Conservation (phyloP, 2,113 vertebrate species). For the Poicephalus gulielmi region DNA sequence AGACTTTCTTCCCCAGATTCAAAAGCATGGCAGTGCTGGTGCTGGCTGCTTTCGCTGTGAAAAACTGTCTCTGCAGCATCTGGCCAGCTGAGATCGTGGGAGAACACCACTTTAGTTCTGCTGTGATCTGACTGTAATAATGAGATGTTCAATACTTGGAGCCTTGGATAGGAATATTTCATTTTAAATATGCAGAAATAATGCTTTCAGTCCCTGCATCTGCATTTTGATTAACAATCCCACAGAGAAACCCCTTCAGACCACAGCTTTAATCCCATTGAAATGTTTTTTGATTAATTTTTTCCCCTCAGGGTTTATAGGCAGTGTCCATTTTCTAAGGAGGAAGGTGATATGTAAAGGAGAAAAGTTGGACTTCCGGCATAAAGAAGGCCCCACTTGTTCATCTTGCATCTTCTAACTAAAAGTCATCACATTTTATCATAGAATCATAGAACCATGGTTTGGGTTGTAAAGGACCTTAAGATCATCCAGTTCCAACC, state of each 20-base stretch:
- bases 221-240: neutral
- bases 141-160: neutral
- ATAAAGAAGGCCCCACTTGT: neutral
- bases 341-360: neutral
- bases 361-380: neutral
- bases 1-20: neutral
- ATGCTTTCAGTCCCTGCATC: neutral
- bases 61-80: neutral
- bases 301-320: neutral
- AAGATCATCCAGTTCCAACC: neutral
- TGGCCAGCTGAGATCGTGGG: neutral
- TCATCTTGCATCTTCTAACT: neutral
- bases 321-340: neutral
- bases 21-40: neutral
- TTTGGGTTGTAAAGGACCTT: neutral
- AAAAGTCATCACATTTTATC: neutral
- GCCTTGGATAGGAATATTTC: neutral
- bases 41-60: neutral
- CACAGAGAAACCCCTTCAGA: neutral
- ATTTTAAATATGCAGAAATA: neutral
- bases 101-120: neutral
- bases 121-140: neutral
- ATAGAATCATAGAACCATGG: neutral
- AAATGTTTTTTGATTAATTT: neutral
- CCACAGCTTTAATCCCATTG: neutral